Base-by-base conservation (phyloP, 2,888 invertebrate species). In the Drosophila neoperkinsi region DNA sequence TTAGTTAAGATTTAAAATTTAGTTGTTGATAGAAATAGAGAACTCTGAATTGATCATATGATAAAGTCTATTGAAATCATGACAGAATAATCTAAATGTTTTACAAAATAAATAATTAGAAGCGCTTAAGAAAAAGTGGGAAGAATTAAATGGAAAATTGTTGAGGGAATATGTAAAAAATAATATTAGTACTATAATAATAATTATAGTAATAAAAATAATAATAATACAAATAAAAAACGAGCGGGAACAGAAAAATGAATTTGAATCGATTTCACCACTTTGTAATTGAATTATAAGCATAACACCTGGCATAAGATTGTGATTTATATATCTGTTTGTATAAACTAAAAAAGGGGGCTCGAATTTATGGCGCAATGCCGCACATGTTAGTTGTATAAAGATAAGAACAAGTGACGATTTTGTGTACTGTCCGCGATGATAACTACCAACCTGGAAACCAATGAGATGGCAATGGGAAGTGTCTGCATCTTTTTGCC, bases 401-500 rank as follows among this genome's bases (percentile, higher is more conserved):
- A 1, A 58, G 64, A 82, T 61, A 55, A 62, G 67, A 63, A 38
- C 11, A 4, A n/a, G 41, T 68, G 41, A 57, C 43, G 77, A 53
- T 33, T 58, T 61, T 34, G 41, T 41, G 30, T 43, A 4, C 25
- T 36, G 3, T 11, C 13, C 16, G n/a, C 11, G 34, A 64, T 50
- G 30, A 53, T 58, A 60, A 41, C 11, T 25, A 79, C 77, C 51
- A 34, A 92, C 92, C 92, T 92, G 49, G 95, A 95, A 61, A 95
- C 93, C 25, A 96, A 92, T 1, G 95, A 95, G 90, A 95, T 94
- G 28, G 95, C 94, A 61, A 96, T 94, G 0, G 96, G 96, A 71
- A 95, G 92, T 4, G 94, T 93, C 65, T 94, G 94, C 94, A 95
- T 94, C 73, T 93, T 93, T 73, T 94, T 94, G 64, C 94, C 94